Conservation (phyloP, 2,797 vertebrate species). For the Kryptopterus vitreolus region DNA sequence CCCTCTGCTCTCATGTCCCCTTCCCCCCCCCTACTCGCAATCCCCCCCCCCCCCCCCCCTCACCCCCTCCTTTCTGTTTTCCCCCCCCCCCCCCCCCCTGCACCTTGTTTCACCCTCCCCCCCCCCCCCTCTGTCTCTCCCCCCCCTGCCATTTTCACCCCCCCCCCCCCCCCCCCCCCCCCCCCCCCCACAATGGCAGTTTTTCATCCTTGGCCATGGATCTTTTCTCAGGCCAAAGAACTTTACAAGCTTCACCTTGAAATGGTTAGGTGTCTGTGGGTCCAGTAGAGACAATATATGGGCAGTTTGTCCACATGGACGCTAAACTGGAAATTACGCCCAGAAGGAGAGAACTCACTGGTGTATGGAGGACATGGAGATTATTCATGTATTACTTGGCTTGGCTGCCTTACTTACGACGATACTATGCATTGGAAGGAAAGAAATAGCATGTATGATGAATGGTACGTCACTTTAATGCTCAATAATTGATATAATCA, state of each 20-base stretch:
- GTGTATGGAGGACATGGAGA: constrained; percentile 7
- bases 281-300: not conserved
- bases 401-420: constrained; percentile 15
- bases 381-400: constrained; percentile 21
- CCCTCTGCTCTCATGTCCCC: no score
- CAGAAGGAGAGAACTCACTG: constrained; percentile 15
- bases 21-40: no score
- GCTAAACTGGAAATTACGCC: constrained; percentile 8
- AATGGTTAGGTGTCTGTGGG: not conserved
- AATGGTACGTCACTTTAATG: constrained; percentile 1
- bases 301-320: constrained; percentile 5
- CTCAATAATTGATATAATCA: constrained; percentile 27
- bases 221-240: constrained; percentile 23
- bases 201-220: constrained; percentile 15
- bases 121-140: no score
- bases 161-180: no score
- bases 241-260: constrained; percentile 16
- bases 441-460: constrained; percentile 13
- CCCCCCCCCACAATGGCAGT: constrained; percentile 26
- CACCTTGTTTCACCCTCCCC: constrained; percentile 28
- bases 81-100: no score
- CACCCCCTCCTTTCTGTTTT: no score
- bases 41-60: no score
- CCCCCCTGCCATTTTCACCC: no score
- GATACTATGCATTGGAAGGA: constrained; percentile 38